Evolutionary conservation across 2,113 vertebrate species (phyloP), one percentile per base, ranked within the genome.

Genomic region (Trachemys scripta): DNA sequence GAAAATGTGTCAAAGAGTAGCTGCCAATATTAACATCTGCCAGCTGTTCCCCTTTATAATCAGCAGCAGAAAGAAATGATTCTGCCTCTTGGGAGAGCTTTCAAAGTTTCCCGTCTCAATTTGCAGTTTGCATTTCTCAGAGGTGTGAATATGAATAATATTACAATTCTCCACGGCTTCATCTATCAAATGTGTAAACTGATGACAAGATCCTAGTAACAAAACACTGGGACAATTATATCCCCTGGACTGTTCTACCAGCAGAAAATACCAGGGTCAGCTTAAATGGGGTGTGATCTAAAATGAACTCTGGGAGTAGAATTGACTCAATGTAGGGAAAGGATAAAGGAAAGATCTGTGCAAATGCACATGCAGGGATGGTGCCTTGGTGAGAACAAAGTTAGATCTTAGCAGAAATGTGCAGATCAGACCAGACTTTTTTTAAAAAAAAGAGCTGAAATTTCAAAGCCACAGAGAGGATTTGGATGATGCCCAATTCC

Each of bases 21-120:
- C 95, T 96, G 96, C 97, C 96, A 94, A 96, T 97, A 97, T 96
- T 96, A 98, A 96, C 93, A 98, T 97, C 96, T 97, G 95, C 94
- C 97, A 98, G 94, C 85, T 96, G 95, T 97, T 90, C 97, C 95
- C 93, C 90, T 95, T 95, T 84, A 87, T 94, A 98, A 98, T 94
- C 96, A 93, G 90, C 96, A 94, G 90, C 94, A 96, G 95, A 97
- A 96, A 95, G 75, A 95, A 97, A 90, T 97, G 94, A 95, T 95
- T 95, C 98, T 97, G 85, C 85, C 96, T 97, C 93, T 38, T 49
- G 94, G 97, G 94, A 94, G 85, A 96, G 87, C 80, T 93, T 89
- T 97, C 95, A 87, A 78, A 57, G 83, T 87, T 97, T 96, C 90
- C 86, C 19, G 82, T 95, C 95, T 91, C 96, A 96, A 45, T 96